Percentiles rank a stretch among this genome's conserved stretches.
Evolutionary conservation across 1,140 invertebrate genomes (phyloP).

Genomic region (Papilio dardanus): DNA sequence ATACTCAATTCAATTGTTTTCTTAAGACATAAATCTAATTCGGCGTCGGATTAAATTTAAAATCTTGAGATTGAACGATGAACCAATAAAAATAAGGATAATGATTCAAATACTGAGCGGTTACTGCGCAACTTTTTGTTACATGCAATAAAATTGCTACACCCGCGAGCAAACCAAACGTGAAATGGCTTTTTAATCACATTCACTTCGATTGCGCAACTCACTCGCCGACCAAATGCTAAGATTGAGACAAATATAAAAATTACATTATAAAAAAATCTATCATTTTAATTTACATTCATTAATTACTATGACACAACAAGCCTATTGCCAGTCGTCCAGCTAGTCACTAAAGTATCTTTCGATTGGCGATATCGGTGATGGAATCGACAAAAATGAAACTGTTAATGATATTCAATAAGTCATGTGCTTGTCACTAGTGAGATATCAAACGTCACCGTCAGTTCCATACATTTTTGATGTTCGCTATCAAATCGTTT

Average conservation of each 20-base stretch:
- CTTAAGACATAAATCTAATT: neutral
- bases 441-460: no score
- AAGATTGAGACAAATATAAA: neutral
- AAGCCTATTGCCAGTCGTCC: no score
- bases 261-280: neutral
- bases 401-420: no score
- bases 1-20: neutral
- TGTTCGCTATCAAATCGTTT: no score
- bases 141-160: neutral
- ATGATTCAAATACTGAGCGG: neutral
- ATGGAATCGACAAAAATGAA: no score
- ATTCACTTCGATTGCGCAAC: conserved; percentile 12
- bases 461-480: no score
- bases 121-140: neutral
- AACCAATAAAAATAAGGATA: neutral
- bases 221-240: neutral
- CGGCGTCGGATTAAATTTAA: neutral
- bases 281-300: neutral
- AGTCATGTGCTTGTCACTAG: no score
- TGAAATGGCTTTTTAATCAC: conserved; percentile 15
- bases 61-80: neutral
- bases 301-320: neutral
- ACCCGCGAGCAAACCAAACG: conserved; percentile 6
- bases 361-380: no score
- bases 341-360: no score